Evolutionary conservation across 2,113 vertebrate species (phyloP), one percentile per base, ranked within the genome.

Genomic region (Tyrannus savana): DNA sequence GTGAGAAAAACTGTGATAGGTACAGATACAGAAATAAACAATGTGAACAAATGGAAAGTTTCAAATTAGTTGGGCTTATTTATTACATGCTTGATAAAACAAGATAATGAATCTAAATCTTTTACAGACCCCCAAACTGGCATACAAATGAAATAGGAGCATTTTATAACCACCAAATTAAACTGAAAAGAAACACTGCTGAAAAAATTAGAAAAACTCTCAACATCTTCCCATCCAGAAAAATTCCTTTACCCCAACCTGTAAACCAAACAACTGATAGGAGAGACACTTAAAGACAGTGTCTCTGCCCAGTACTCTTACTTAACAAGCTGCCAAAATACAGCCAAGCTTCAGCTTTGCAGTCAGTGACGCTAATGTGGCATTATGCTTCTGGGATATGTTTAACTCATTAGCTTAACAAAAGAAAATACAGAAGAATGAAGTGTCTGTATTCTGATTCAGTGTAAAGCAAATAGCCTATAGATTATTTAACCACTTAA

Each of bases 331-430:
- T 73, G 24, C 58, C 53, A 68, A 83, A 86, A 83, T 52, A 39
- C n/a, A 44, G 14, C 41, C 35, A 55, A 53, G 27, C 47, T 46
- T 71, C 72, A 64, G 42, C 42, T 95, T 58, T 90, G 33, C 58
- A 27, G n/a, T 87, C 60, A 46, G 37, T 76, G 11, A 46, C 28
- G 47, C 76, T 92, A 89, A 77, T 80, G 89, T 82, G 41, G 42
- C 33, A 44, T 53, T 46, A 13, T 89, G 21, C 59, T 96, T 92
- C 68, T 86, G 33, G 87, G 74, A 27, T 83, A 27, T 75, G 31
- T 80, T 97, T 95, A 96, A 94, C 89, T 80, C 78, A 85, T 82
- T 96, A 93, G 41, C 69, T 53, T n/a, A 89, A 80, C 15, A 67
- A 60, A 73, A 88, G 31, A 90, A 88, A 78, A 78, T 55, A 21